Evolutionary conservation across 2,113 vertebrate species (phyloP).

Genomic region (Cinclus cinclus): DNA sequence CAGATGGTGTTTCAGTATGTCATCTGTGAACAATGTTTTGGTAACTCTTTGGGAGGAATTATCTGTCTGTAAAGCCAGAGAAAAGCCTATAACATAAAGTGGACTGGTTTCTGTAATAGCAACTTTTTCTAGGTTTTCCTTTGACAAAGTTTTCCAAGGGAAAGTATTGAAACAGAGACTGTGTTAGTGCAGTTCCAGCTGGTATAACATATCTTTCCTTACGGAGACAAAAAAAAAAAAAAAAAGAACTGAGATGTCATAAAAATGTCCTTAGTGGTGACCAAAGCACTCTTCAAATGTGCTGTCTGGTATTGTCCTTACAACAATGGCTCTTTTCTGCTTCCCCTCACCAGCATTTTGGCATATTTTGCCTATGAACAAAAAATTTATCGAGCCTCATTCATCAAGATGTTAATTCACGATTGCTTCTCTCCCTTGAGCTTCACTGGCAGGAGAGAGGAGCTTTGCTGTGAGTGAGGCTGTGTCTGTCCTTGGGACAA

Average conservation of each 20-base stretch:
- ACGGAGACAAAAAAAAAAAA: background rate
- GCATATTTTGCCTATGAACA: background rate
- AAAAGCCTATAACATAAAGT: background rate
- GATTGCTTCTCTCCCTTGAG: background rate
- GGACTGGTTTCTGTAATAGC: background rate
- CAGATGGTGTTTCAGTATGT: slow-evolving; percentile 32
- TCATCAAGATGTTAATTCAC: background rate
- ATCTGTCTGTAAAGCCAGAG: background rate
- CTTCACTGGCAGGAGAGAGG: background rate
- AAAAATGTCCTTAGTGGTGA: background rate
- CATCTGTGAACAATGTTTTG: slow-evolving; percentile 15
- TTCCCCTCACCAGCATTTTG: background rate
- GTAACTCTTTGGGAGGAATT: background rate
- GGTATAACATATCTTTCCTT: background rate
- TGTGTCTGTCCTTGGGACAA: background rate
- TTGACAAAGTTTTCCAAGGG: background rate
- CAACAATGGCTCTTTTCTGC: background rate
- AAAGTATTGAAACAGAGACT: background rate
- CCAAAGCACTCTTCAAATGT: background rate
- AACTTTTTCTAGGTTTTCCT: background rate
- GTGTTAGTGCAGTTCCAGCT: background rate
- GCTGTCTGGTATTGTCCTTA: background rate
- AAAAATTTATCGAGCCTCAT: background rate
- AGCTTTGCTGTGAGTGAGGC: background rate
- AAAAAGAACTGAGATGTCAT: background rate